Base-by-base conservation (phyloP, 1,140 invertebrate genomes). In the Charaxes varanes region DNA sequence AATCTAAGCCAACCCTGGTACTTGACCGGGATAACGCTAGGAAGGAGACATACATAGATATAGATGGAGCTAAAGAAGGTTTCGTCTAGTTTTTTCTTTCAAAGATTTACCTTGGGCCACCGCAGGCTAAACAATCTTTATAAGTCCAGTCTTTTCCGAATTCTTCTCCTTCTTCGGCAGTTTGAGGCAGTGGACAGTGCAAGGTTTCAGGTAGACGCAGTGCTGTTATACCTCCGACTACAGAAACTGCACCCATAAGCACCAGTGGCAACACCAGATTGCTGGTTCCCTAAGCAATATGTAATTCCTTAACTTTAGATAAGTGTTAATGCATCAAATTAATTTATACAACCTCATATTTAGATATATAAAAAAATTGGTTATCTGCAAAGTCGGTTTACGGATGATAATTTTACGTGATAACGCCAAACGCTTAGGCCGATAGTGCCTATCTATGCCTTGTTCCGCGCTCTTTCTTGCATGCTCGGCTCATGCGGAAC, bases 91-190 rank as follows among this genome's bases (percentile, higher is more conserved):
- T 4, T 23, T 23, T n/a, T n/a, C n/a, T n/a, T 16, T 14, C n/a
- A 30, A 17, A 22, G 0, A 6, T 14, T 23, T 61, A 86, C 91
- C 89, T 87, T 87, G 55, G 62, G 26, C 85, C 78, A 17, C 89
- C 84, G 60, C 93, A 94, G 30, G 85, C 76, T 11, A 90, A 76
- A 53, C 92, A 94, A 59, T 94, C 91, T 7, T 87, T 84, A 21
- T 89, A 86, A 1, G 88, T 88, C 89, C 92, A 94, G 58, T 94
- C 86, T 71, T 94, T 94, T n/a, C 93, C 93, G 69, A 95, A 95
- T 55, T 92, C 87, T 67, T 96, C 94, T 2, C 93, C 94, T 70
- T 96, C 94, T 74, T 94, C 92, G 1, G 94, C 86, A 0, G 93
- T 95, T 74, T 94, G 92, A 0, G 93, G 93, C 37, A 95, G 66